Evolutionary conservation across 2,888 invertebrate species (phyloP).

Genomic region (Chloromyia formosa): DNA sequence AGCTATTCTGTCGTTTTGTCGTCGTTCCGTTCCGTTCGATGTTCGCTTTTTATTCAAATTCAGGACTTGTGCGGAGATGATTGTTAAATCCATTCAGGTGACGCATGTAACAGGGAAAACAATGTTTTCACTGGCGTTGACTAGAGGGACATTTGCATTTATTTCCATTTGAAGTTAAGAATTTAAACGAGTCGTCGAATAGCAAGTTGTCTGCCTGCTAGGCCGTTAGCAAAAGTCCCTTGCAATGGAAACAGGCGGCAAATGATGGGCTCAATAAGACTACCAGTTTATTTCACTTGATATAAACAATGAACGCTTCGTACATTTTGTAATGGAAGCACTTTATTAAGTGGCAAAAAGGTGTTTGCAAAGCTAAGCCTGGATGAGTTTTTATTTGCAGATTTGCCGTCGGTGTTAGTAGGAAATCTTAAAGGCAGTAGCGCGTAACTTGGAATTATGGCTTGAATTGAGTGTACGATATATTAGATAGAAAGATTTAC

Average conservation of each 20-base stretch:
- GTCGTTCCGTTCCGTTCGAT: not conserved
- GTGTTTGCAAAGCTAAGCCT: not conserved
- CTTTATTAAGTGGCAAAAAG: slow-evolving; percentile 23
- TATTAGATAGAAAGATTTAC: too few relatives aligned
- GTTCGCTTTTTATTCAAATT: slow-evolving; percentile 39
- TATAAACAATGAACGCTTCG: not conserved
- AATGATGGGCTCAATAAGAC: not conserved
- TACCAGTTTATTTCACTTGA: not conserved
- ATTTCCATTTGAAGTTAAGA: slow-evolving; percentile 33
- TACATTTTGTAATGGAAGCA: not conserved
- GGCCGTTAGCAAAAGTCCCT: not conserved
- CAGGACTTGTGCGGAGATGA: slow-evolving; percentile 41
- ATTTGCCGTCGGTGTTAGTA: too few relatives aligned
- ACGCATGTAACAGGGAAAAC: slow-evolving; percentile 40
- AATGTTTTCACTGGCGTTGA: slow-evolving; percentile 23
- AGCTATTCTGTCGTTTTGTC: not conserved
- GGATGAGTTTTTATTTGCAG: too few relatives aligned
- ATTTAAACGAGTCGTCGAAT: slow-evolving; percentile 23
- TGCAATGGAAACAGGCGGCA: not conserved
- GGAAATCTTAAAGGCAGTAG: too few relatives aligned
- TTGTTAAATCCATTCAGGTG: slow-evolving; percentile 43
- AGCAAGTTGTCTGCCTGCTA: not conserved
- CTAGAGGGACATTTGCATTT: slow-evolving; percentile 34
- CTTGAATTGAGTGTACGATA: too few relatives aligned
- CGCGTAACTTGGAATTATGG: too few relatives aligned